These are phyloP conservation scores for Deilephila porcellus DNA, from an alignment of 2,888 invertebrate species.

Conservation along the genomic window DNA sequence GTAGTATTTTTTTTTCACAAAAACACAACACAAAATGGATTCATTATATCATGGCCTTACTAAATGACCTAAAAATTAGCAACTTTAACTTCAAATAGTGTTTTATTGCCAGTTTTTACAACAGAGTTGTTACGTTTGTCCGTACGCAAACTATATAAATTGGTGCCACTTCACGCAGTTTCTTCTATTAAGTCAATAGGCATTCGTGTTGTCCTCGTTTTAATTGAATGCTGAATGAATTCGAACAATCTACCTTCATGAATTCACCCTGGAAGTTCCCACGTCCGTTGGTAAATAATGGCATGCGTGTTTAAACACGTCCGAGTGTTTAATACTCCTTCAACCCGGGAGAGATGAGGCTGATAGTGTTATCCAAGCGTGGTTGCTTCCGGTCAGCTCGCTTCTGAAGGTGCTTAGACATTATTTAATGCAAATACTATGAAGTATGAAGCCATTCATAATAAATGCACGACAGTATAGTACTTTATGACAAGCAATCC, in stretches of 20 bases:
- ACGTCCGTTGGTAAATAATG: constrained; percentile 11
- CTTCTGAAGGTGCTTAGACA: neutral
- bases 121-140: constrained; percentile 6
- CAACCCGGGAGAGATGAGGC: neutral
- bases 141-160: constrained; percentile 5
- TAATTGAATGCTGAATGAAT: constrained; percentile 24
- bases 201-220: constrained; percentile 15
- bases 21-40: neutral
- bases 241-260: constrained; percentile 20
- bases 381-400: neutral
- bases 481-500: neutral
- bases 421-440: no score
- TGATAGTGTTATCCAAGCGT: neutral
- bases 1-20: neutral
- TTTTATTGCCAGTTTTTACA: neutral
- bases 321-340: constrained; percentile 1
- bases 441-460: neutral
- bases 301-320: constrained; percentile 1
- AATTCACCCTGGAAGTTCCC: constrained; percentile 11
- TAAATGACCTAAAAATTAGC: constrained; percentile 4
- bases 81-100: neutral
- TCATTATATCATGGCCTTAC: neutral
- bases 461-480: neutral
- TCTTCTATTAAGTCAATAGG: constrained; percentile 23
- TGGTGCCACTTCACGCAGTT: constrained; percentile 18